Base-by-base conservation (phyloP, 2,888 invertebrate genomes). In the Oxytorus armatus region DNA sequence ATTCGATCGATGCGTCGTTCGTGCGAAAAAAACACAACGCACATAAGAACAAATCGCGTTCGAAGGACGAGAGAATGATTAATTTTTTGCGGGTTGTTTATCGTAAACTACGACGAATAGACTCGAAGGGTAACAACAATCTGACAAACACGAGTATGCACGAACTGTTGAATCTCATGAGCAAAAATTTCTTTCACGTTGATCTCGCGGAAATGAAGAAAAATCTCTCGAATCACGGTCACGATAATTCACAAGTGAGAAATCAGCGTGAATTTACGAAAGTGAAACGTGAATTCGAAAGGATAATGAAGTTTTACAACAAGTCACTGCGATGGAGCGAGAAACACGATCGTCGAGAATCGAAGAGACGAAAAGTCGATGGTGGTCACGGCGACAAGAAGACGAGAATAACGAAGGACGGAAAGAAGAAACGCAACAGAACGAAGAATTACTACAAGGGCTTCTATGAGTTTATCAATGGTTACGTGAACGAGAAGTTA, bases 391-490 rank as follows among this genome's bases (percentile, higher is more conserved):
- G 85, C 55, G 83, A 85, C 18, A 79, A 73, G 53, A 81, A 65
- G 25, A 81, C 57, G 23, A 73, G 47, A 21, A 36, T 25, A 1
- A 83, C 84, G 42, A 81, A 68, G 73, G 85, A 53, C 29, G 90
- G 88, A 74, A 89, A 88, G 70, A 89, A 89, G 75, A 89, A 89
- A 80, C 88, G 89, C 42, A 88, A 89, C 61, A 87, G 87, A 29
- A 73, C 82, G 0, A 88, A 89, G 49, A 89, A 88, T 78, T 89
- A 90, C 63, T 91, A 90, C 84, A 89, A 88, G 42, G 91, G 91
- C n/a, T 91, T 92, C 75, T 90, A 92, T 78, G 91, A 91, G 74
- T 91, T 92, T 78, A 87, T 92, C 25, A 91, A 92, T 69, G 88
- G 89, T 47, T 91, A 92, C 78, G 87, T 91, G 14, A 87, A 89